Base-by-base conservation (phyloP, 2,888 invertebrate genomes). In the Smittia sp. region DNA sequence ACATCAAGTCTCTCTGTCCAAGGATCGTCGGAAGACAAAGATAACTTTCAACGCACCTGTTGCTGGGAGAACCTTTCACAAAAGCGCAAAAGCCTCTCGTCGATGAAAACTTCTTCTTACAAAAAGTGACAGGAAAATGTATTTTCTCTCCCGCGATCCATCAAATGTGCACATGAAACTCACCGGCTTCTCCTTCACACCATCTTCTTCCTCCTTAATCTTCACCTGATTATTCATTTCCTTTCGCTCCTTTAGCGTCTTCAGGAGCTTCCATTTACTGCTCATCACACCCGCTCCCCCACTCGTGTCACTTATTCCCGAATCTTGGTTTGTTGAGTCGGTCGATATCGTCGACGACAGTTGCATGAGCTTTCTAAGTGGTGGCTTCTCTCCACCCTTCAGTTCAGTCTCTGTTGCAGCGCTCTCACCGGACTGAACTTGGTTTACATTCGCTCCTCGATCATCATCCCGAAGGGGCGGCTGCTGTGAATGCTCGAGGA, bases 201-300 rank as follows among this genome's bases (percentile, higher is more conserved):
- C 85, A 58, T 85, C 84, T 62, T 87, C 86, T 68, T 88, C 87
- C 75, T 87, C 88, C 73, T 85, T 87, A 69, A 86, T 86, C 76
- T 89, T 88, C 74, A 89, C 90, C 75, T 88, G 87, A 78, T 89
- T 89, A 78, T 85, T 86, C 80, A 90, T 92, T 78, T 94, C 94
- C 81, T 95, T 94, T 75, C 91, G 86, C 78, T 95, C 94, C 80
- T 94, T 94, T 27, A 95, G 82, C 0, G 94, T 94, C 82, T 94
- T 95, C 1, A 95, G 82, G 62, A 95, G 85, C 80, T 94, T 94
- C 95, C 95, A 95, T 81, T 94, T 94, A 79, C 94, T 94, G 79
- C 93, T 93, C 7, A 92, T 90, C 70, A 89, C 85, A 65, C 86
- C 85, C 1, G 62, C 11, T 20, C 72, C 72, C n/a, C 72, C 72